Evolutionary conservation across 2,797 vertebrate genomes (phyloP).

Genomic region (Sebastes melanostomus): DNA sequence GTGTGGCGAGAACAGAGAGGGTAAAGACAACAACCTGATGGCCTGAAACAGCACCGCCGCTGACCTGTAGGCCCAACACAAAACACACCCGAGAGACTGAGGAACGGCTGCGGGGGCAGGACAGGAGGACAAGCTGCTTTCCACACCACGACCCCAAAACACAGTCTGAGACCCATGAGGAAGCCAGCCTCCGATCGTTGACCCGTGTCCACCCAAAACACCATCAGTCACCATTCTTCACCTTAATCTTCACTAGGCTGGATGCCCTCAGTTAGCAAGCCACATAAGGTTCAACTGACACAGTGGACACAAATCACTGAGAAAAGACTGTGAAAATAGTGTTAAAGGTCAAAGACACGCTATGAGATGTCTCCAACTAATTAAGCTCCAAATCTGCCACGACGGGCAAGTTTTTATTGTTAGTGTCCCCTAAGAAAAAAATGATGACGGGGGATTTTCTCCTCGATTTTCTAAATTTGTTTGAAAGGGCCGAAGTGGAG

Average conservation of each 20-base stretch:
- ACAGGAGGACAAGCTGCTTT: slow-evolving; percentile 31
- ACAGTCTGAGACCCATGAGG: slow-evolving; percentile 10
- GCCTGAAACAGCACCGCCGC: slow-evolving; percentile 45
- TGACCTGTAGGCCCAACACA: slow-evolving; percentile 65
- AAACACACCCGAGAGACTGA: slow-evolving; percentile 51
- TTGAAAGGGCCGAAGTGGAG: slow-evolving; percentile 19
- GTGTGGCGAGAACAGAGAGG: slow-evolving; percentile 47
- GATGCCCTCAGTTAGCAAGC: slow-evolving; percentile 27
- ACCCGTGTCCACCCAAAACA: slow-evolving; percentile 65
- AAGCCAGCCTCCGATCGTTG: slow-evolving; percentile 38
- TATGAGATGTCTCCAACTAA: slow-evolving; percentile 42
- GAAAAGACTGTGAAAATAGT: slow-evolving; percentile 41
- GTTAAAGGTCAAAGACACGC: slow-evolving; percentile 52
- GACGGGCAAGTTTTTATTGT: slow-evolving; percentile 17
- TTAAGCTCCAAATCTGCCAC: slow-evolving; percentile 43
- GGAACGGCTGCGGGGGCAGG: background rate
- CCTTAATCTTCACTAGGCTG: slow-evolving; percentile 38
- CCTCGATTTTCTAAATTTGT: slow-evolving; percentile 11
- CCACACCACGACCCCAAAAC: slow-evolving; percentile 56
- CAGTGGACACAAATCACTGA: slow-evolving; percentile 55
- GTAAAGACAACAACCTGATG: slow-evolving; percentile 67
- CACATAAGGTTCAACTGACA: slow-evolving; percentile 51
- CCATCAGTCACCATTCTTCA: slow-evolving; percentile 44
- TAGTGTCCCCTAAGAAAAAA: slow-evolving; percentile 4
- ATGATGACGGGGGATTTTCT: background rate